phyloP scores from a whole-genome alignment of 2,113 vertebrate genomes.

The Oryzias melastigma region DNA sequence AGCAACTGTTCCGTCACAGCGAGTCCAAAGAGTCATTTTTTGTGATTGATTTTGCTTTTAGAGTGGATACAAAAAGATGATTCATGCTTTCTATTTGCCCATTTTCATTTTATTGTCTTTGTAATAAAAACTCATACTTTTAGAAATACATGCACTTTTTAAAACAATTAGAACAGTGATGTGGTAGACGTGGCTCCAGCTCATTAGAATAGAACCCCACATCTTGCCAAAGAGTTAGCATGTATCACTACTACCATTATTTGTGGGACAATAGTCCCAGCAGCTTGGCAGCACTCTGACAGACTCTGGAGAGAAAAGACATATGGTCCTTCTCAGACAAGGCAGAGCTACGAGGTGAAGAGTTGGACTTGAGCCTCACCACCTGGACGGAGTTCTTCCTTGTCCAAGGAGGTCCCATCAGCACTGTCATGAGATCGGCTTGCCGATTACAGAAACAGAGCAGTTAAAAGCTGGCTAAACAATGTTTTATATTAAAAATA shows the following conservation, averaged over 20 bases:
- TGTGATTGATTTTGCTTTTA: too few species aligned
- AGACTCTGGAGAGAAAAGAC: constrained; percentile 47
- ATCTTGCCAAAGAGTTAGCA: constrained; percentile 14
- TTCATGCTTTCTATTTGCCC: too few species aligned
- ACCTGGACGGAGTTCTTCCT: constrained; percentile 39
- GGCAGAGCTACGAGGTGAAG: constrained; percentile 37
- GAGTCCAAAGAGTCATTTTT: too few species aligned
- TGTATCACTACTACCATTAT: constrained; percentile 44
- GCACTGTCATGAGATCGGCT: constrained; percentile 16
- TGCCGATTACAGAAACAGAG: constrained; percentile 8
- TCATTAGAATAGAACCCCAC: background rate
- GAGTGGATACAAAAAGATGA: too few species aligned
- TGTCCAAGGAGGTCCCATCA: constrained; percentile 30
- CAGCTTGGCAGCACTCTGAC: constrained; percentile 40
- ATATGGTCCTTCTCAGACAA: constrained; percentile 62
- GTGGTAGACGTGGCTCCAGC: too few species aligned
- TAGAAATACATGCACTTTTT: too few species aligned
- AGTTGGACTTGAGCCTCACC: constrained; percentile 44
- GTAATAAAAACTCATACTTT: too few species aligned
- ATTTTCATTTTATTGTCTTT: too few species aligned
- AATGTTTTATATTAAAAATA: too few species aligned
- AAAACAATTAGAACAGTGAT: too few species aligned
- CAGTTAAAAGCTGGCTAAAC: background rate
- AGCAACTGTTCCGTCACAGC: too few species aligned
- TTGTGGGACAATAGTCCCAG: constrained; percentile 39